phyloP scores from a whole-genome alignment of 2,888 invertebrate genomes.

The Agapostemon virescens region DNA sequence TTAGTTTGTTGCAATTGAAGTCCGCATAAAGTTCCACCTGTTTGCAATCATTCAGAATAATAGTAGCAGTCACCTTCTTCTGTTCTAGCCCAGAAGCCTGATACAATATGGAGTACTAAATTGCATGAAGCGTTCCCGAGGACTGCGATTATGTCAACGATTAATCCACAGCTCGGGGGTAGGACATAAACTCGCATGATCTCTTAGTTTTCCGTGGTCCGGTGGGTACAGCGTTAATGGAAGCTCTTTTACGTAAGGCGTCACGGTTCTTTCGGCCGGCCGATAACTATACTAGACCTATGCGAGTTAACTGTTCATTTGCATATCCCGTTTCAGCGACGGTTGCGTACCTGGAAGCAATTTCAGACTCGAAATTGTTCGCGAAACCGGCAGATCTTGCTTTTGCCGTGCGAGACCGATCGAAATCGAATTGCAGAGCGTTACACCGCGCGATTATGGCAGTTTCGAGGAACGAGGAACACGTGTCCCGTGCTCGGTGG shows the following conservation, averaged over 20 bases:
- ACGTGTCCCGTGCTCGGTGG: slow-evolving; percentile 25
- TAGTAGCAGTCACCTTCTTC: no score
- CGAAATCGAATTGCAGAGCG: background rate
- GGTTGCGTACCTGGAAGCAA: slow-evolving; percentile 51
- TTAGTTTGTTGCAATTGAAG: no score
- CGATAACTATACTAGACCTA: slow-evolving; percentile 43
- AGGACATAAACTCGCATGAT: background rate
- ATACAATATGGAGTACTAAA: no score
- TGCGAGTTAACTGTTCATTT: slow-evolving; percentile 66
- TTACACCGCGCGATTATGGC: background rate
- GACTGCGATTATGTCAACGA: background rate
- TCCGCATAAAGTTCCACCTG: no score
- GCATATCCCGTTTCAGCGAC: slow-evolving; percentile 68
- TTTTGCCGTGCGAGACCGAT: background rate
- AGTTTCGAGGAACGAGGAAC: slow-evolving; percentile 15
- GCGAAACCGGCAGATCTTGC: background rate
- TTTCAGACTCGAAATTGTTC: slow-evolving; percentile 23
- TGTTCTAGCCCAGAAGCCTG: no score
- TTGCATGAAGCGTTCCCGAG: no score
- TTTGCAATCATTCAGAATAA: no score
- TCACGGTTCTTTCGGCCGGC: slow-evolving; percentile 39
- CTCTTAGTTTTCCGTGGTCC: background rate
- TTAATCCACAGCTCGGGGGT: background rate
- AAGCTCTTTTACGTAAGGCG: slow-evolving; percentile 54
- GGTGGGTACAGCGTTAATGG: background rate